Percentiles rank a stretch among this genome's conserved stretches.
These are phyloP conservation scores for Caenorhabditis auriculariae DNA, from an alignment of 2,888 invertebrate species.

Conservation along the genomic window DNA sequence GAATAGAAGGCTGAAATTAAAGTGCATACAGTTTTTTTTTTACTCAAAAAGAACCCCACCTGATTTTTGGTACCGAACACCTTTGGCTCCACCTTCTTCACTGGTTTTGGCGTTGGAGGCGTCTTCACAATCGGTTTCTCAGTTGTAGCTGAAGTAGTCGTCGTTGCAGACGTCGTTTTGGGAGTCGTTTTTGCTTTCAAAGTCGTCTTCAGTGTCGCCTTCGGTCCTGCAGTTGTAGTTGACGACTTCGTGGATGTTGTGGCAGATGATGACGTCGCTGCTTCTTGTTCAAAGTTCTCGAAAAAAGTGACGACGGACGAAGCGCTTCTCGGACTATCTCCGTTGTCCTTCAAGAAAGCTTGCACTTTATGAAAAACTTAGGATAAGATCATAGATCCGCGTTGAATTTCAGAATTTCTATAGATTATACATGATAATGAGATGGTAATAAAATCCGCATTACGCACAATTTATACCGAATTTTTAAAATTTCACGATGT, in stretches of 20 bases:
- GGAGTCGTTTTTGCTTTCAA: constrained; percentile 2
- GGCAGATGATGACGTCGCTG: neutral
- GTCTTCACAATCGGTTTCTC: no score
- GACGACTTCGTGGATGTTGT: neutral
- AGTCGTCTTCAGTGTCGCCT: constrained; percentile 7
- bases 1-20: neutral
- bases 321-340: constrained; percentile 17
- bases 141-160: neutral
- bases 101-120: no score
- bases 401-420: no score
- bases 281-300: constrained; percentile 1
- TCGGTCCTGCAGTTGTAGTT: neutral
- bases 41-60: neutral
- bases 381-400: no score
- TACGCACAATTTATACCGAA: no score
- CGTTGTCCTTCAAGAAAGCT: constrained; percentile 38
- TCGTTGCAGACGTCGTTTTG: neutral
- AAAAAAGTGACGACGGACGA: constrained; percentile 35
- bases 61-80: constrained; percentile 20
- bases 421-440: no score
- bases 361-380: no score
- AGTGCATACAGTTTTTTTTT: no score
- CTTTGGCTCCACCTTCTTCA: constrained; percentile 1
- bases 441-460: no score
- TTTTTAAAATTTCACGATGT: no score